Evolutionary conservation across 2,113 vertebrate genomes (phyloP).

Genomic region (Macrotis lagotis): DNA sequence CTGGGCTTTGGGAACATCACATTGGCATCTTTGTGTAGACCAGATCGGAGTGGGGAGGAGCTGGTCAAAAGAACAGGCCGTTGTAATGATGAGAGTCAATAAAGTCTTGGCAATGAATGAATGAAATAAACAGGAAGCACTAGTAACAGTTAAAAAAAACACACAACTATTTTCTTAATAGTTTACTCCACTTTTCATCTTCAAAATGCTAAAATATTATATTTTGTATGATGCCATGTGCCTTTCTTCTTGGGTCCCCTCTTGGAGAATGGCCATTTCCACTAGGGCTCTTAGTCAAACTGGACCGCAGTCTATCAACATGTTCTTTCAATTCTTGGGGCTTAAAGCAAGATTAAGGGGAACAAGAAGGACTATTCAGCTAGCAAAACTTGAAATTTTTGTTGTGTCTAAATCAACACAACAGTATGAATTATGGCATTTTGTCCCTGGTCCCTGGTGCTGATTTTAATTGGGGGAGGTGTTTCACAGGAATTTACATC

Average conservation of each 20-base stretch:
- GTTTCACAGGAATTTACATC: conserved; percentile 72
- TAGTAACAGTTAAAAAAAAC: not conserved
- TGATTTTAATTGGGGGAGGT: conserved; percentile 69
- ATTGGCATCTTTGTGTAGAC: not conserved
- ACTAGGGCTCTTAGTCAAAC: not conserved
- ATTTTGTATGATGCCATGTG: not conserved
- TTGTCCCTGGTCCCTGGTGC: conserved; percentile 17
- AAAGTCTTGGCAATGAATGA: not conserved
- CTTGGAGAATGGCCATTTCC: conserved; percentile 11
- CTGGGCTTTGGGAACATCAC: not conserved
- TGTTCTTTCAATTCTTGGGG: conserved; percentile 46
- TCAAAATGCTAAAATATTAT: not conserved
- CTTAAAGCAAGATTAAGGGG: conserved; percentile 18
- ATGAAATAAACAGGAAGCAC: not conserved
- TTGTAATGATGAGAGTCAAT: not conserved
- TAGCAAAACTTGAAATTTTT: conserved; percentile 42
- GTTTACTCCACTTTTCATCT: not conserved
- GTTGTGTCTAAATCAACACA: conserved; percentile 49
- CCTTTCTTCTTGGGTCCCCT: not conserved
- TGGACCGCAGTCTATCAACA: conserved; percentile 12
- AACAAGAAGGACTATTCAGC: conserved; percentile 45
- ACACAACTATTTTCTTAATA: not conserved
- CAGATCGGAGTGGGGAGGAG: not conserved
- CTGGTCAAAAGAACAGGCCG: not conserved
- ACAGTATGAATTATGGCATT: conserved; percentile 40